These are phyloP conservation scores for Papilio aristodemus DNA, from an alignment of 1,140 invertebrate species.

Conservation along the genomic window DNA sequence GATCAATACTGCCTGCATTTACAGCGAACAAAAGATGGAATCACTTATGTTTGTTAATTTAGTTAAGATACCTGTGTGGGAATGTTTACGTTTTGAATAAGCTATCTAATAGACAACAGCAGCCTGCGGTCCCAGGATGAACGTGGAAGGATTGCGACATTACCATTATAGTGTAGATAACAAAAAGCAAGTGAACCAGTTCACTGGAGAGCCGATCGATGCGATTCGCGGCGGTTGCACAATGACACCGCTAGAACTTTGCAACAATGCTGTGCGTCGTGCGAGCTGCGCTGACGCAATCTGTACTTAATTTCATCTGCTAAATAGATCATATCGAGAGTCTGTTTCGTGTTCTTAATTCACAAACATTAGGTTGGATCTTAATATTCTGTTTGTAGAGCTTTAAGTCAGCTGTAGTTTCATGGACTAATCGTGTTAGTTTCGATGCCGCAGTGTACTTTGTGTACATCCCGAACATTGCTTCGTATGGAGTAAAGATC, in stretches of 20 bases:
- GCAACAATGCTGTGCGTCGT: slow-evolving; percentile 16
- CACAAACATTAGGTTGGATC: too few relatives aligned
- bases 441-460: too few relatives aligned
- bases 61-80: too few relatives aligned
- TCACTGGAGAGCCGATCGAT: slow-evolving; percentile 22
- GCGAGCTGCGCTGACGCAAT: not conserved
- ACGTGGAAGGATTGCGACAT: not conserved
- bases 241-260: slow-evolving; percentile 1
- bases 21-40: too few relatives aligned
- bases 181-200: slow-evolving; percentile 19
- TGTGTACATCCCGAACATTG: too few relatives aligned
- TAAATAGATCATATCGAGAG: not conserved
- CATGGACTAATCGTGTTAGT: too few relatives aligned
- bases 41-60: too few relatives aligned
- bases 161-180: not conserved
- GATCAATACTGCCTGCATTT: too few relatives aligned
- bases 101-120: not conserved
- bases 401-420: too few relatives aligned
- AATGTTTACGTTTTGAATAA: not conserved
- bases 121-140: not conserved
- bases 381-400: too few relatives aligned
- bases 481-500: not conserved
- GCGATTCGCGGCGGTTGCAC: slow-evolving; percentile 3
- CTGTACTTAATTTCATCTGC: not conserved
- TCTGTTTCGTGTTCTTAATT: not conserved